These are phyloP conservation scores for Oscarella lobularis DNA, from an alignment of 37 sponge, comb jelly and placozoan species.

Conservation along the genomic window DNA sequence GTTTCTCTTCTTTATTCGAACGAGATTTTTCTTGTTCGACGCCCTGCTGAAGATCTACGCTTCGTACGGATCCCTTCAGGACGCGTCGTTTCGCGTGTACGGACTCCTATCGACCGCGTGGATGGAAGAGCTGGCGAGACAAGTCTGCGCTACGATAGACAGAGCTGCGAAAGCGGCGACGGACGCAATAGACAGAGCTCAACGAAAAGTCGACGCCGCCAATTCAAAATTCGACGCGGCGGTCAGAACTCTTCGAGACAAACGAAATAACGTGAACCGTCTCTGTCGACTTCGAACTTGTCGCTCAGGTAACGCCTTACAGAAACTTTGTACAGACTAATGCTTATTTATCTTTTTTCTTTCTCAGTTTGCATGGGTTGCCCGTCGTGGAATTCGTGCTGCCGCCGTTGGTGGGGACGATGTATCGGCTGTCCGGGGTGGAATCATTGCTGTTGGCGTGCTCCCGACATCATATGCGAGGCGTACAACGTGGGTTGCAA, in stretches of 20 bases:
- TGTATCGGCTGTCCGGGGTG: not conserved
- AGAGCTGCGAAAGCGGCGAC: not conserved
- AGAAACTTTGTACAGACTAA: no score
- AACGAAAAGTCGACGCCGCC: not conserved
- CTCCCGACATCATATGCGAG: not conserved
- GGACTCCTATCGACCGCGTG: not conserved
- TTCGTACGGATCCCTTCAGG: not conserved
- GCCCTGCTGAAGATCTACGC: not conserved
- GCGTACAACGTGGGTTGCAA: not conserved
- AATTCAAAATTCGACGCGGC: not conserved
- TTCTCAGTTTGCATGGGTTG: no score
- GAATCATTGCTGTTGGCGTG: not conserved
- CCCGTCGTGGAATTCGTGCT: no score
- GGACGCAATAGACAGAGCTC: not conserved
- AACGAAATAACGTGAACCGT: not conserved
- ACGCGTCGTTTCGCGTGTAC: not conserved
- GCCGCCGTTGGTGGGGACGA: no score
- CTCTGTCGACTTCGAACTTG: not conserved
- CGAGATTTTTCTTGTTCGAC: not conserved
- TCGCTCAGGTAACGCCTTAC: not conserved
- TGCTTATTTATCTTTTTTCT: no score
- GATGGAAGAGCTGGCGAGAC: not conserved
- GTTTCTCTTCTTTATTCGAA: not conserved
- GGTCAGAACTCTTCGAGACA: not conserved
- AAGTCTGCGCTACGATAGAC: not conserved